Conservation (phyloP, 2,888 invertebrate species). For the Chymomyza caudatula region DNA sequence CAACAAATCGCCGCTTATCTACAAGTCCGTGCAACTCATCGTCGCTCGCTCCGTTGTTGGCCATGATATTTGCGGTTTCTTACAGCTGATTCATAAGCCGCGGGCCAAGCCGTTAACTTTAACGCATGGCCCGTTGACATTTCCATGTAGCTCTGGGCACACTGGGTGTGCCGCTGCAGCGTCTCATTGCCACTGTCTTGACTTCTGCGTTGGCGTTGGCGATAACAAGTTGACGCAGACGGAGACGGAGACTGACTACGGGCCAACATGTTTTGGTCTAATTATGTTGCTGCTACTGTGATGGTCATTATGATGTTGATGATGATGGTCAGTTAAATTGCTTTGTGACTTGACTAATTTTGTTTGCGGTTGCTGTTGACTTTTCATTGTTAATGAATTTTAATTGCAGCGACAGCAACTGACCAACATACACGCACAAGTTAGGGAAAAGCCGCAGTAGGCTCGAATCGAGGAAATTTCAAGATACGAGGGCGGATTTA, state of each 20-base stretch:
- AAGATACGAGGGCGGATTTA: background rate
- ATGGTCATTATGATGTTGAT: constrained; percentile 15
- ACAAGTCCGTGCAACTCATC: background rate
- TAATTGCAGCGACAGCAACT: constrained; percentile 28
- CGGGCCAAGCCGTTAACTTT: constrained; percentile 21
- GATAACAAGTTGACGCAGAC: constrained; percentile 4
- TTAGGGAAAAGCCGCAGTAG: background rate
- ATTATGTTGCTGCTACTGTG: constrained; percentile 52
- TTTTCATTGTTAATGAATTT: constrained; percentile 53
- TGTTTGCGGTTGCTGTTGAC: constrained; percentile 10
- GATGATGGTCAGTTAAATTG: constrained; percentile 13
- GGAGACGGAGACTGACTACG: constrained; percentile 35
- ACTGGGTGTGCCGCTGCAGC: constrained; percentile 27
- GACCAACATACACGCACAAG: background rate
- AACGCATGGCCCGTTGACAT: constrained; percentile 38
- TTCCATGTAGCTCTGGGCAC: background rate
- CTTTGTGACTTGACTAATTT: constrained; percentile 47
- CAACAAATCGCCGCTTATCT: background rate
- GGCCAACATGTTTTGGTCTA: constrained; percentile 55
- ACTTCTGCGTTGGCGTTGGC: constrained; percentile 4
- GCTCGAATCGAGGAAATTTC: too few relatives aligned
- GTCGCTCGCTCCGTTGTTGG: background rate
- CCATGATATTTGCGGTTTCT: background rate
- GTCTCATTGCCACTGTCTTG: background rate
- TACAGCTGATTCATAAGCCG: background rate